A percentile compares a stretch with the other conserved stretches of the same genome.
These are phyloP conservation scores for Sebastes vulpes DNA, from an alignment of 2,797 vertebrate species.

Conservation along the genomic window DNA sequence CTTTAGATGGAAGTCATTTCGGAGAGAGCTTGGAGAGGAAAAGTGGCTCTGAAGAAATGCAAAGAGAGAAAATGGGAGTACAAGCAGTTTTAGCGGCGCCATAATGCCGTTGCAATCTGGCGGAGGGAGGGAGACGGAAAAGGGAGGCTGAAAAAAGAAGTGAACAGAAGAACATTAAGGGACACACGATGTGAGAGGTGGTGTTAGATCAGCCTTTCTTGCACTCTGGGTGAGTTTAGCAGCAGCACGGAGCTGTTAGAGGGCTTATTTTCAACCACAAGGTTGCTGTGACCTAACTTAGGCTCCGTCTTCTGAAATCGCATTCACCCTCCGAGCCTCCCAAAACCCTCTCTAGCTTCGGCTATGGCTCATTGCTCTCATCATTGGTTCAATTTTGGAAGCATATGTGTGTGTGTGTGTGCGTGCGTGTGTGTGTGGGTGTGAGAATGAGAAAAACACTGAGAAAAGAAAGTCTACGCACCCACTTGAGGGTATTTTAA, in stretches of 20 bases:
- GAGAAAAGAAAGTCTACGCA: background rate
- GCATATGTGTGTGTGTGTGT: conserved; percentile 1
- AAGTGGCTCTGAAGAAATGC: conserved; percentile 47
- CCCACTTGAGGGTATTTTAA: conserved; percentile 38
- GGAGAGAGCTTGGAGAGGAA: conserved; percentile 24
- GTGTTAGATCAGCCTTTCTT: conserved; percentile 8
- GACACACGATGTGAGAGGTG: background rate
- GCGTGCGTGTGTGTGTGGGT: background rate
- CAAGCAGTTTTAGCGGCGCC: conserved; percentile 19
- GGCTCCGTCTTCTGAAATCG: conserved; percentile 30
- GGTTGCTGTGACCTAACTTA: conserved; percentile 62
- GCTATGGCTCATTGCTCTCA: conserved; percentile 57
- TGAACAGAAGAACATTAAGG: conserved; percentile 19
- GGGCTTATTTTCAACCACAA: conserved; percentile 48
- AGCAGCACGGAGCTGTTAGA: conserved; percentile 21
- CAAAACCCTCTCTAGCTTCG: conserved; percentile 31
- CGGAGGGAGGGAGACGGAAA: background rate
- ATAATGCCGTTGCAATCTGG: conserved; percentile 54
- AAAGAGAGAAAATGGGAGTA: conserved; percentile 52
- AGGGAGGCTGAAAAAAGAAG: conserved; percentile 7
- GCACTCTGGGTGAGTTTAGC: conserved; percentile 23
- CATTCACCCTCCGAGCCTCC: conserved; percentile 31
- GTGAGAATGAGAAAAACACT: conserved; percentile 5
- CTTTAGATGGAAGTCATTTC: conserved; percentile 62
- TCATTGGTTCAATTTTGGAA: conserved; percentile 49